These are phyloP conservation scores for Leucoraja ocellata DNA, from an alignment of 2,797 vertebrate species.

Conservation along the genomic window DNA sequence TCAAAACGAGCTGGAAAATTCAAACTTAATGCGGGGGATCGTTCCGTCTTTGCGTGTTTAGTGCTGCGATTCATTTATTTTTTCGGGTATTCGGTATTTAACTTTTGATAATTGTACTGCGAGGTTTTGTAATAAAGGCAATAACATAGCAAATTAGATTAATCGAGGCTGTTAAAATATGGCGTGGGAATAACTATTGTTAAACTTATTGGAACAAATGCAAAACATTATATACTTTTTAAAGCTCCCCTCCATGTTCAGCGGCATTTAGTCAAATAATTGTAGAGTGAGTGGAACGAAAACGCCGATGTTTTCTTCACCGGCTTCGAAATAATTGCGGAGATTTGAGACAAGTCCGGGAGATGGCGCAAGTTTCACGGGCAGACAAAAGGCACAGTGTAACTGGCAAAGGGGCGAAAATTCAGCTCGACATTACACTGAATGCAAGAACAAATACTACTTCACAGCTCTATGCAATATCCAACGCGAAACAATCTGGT, in stretches of 20 bases:
- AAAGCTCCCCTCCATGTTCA: neutral
- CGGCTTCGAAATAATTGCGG: too few relatives aligned
- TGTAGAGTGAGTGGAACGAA: neutral
- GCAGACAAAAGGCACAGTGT: neutral
- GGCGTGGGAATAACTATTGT: neutral
- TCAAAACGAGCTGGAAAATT: neutral
- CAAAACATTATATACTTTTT: neutral
- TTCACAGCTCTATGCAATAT: slow-evolving; percentile 6
- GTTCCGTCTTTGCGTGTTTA: neutral
- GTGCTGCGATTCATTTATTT: neutral
- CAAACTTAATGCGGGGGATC: neutral
- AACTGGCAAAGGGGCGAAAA: neutral
- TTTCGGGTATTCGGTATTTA: neutral
- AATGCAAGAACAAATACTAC: neutral
- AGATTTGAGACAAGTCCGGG: neutral
- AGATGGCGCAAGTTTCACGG: slow-evolving; percentile 22
- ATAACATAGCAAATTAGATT: neutral
- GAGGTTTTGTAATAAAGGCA: neutral
- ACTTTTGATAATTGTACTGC: neutral
- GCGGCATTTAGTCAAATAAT: neutral
- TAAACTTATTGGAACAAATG: neutral
- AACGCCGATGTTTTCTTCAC: neutral
- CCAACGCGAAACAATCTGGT: neutral
- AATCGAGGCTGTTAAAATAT: neutral
- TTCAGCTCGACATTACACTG: slow-evolving; percentile 27